Percentiles rank a stretch among this genome's conserved stretches.
Conservation (phyloP, 1,140 invertebrate species). For the Drosophila funebris region DNA sequence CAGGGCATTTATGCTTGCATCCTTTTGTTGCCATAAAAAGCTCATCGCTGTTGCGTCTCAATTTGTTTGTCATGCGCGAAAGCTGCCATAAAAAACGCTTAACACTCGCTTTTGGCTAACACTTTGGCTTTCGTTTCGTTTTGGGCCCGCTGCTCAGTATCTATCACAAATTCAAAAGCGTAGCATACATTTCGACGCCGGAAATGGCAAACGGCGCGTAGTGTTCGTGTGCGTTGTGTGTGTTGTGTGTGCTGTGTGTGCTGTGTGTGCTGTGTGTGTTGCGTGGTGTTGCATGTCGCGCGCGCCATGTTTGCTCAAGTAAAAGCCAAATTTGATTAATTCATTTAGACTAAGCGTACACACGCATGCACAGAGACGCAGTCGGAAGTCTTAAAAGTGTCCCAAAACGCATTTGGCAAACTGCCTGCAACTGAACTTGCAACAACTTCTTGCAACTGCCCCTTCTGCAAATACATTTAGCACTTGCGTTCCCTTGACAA, state of each 20-base stretch:
- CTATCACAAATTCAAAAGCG: constrained; percentile 63
- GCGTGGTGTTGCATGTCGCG: constrained; percentile 55
- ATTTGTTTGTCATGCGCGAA: constrained; percentile 57
- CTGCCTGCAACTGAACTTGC: not conserved
- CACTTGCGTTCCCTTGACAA: constrained; percentile 47
- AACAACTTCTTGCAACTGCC: not conserved
- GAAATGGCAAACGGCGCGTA: constrained; percentile 57
- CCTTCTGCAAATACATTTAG: not conserved
- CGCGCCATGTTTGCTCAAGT: constrained; percentile 66
- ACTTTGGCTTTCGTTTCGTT: not conserved
- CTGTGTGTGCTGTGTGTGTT: constrained; percentile 19
- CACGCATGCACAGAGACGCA: not conserved
- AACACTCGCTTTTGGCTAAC: constrained; percentile 7
- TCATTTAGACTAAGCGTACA: constrained; percentile 39
- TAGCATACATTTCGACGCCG: constrained; percentile 56
- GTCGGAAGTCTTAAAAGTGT: constrained; percentile 32
- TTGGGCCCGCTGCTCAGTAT: constrained; percentile 51
- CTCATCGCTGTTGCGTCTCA: constrained; percentile 38
- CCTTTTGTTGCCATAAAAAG: constrained; percentile 49
- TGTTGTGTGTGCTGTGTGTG: constrained; percentile 21
- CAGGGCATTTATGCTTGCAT: constrained; percentile 35
- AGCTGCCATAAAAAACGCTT: constrained; percentile 46
- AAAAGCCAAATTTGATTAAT: constrained; percentile 67
- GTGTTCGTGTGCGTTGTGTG: constrained; percentile 28
- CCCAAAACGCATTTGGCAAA: constrained; percentile 25